These are phyloP conservation scores for Acanthurus lineatus DNA, from an alignment of 2,797 vertebrate species.

Conservation along the genomic window DNA sequence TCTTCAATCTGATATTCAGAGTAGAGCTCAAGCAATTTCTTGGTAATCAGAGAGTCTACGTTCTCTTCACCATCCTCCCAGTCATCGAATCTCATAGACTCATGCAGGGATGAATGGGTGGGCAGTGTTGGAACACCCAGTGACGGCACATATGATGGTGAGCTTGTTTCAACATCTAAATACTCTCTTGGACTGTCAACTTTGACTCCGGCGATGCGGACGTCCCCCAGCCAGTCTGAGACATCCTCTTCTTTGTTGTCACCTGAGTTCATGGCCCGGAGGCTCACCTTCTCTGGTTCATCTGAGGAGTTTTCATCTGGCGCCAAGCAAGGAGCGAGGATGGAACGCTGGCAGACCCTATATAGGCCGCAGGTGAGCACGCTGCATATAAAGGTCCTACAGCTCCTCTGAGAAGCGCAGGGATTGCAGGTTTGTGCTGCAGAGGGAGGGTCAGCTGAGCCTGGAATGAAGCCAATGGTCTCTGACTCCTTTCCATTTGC, in stretches of 20 bases:
- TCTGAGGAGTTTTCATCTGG: slow-evolving; percentile 80
- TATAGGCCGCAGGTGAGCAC: slow-evolving; percentile 93
- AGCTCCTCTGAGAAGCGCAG: slow-evolving; percentile 85
- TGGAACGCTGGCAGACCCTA: slow-evolving; percentile 82
- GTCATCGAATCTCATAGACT: slow-evolving; percentile 87
- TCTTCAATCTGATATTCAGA: slow-evolving; percentile 97
- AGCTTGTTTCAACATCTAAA: slow-evolving; percentile 34
- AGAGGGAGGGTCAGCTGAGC: slow-evolving; percentile 81
- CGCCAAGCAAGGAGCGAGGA: slow-evolving; percentile 83
- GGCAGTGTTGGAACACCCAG: slow-evolving; percentile 8
- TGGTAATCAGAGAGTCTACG: slow-evolving; percentile 93
- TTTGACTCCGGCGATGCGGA: slow-evolving; percentile 88
- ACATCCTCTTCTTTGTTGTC: slow-evolving; percentile 56
- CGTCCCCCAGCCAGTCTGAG: slow-evolving; percentile 73
- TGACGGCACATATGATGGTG: slow-evolving; percentile 44
- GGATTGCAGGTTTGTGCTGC: slow-evolving; percentile 82
- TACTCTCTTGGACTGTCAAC: slow-evolving; percentile 89
- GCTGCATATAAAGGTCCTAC: slow-evolving; percentile 89
- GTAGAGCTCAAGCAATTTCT: slow-evolving; percentile 95
- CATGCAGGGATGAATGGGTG: slow-evolving; percentile 70
- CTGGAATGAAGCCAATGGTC: slow-evolving; percentile 88
- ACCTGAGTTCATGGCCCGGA: slow-evolving; percentile 46
- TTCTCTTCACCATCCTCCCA: slow-evolving; percentile 89
- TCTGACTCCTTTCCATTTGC: slow-evolving; percentile 83
- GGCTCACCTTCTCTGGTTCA: slow-evolving; percentile 77